These are phyloP conservation scores for Geococcyx californianus DNA, from an alignment of 2,113 vertebrate genomes.

Conservation along the genomic window DNA sequence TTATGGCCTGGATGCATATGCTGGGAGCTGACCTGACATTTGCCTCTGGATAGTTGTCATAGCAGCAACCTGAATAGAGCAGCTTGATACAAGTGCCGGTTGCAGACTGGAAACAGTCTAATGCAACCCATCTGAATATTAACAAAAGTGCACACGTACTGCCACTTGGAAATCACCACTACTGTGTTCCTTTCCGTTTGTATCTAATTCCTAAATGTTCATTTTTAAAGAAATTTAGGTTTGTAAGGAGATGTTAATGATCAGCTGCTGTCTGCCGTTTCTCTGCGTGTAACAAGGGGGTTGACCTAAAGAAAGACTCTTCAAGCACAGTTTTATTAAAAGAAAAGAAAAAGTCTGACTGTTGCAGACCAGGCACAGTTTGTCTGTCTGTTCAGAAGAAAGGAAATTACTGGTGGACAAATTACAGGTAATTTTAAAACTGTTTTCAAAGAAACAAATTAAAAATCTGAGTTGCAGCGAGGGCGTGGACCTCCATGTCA, in stretches of 20 bases:
- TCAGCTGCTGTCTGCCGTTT: background rate
- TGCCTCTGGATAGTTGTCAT: slow-evolving; percentile 79
- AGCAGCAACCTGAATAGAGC: slow-evolving; percentile 73
- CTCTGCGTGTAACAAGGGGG: background rate
- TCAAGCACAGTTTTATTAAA: slow-evolving; percentile 17
- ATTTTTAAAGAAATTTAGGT: background rate
- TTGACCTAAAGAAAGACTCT: background rate
- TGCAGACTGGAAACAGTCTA: background rate
- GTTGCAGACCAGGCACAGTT: background rate
- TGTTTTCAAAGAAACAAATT: slow-evolving; percentile 9
- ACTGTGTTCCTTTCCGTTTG: background rate
- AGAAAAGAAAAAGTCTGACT: background rate
- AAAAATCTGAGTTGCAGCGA: background rate
- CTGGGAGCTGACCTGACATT: slow-evolving; percentile 75
- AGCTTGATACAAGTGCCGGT: slow-evolving; percentile 13
- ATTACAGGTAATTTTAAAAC: slow-evolving; percentile 18
- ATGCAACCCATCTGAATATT: slow-evolving; percentile 16
- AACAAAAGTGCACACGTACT: background rate
- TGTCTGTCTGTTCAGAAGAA: slow-evolving; percentile 14
- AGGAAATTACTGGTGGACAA: slow-evolving; percentile 22
- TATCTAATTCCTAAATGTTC: background rate
- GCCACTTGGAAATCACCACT: background rate
- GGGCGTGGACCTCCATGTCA: background rate
- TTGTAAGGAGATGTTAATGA: slow-evolving; percentile 15
- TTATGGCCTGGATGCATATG: slow-evolving; percentile 55